Base-by-base conservation (phyloP, 37 sponge, comb jelly and placozoan species). In the Cladorhizidae sp. region DNA sequence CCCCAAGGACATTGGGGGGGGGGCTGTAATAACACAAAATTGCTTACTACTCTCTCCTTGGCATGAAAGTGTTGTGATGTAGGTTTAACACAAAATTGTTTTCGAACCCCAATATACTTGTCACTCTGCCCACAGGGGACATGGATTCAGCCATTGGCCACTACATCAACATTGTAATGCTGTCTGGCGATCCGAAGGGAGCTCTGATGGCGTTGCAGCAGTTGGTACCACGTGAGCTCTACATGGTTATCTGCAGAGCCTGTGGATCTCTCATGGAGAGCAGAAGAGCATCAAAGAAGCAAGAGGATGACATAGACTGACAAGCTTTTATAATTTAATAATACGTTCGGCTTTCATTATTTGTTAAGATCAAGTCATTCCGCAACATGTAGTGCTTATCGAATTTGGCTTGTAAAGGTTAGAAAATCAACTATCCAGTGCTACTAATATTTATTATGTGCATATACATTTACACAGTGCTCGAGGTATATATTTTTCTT, bases 161-260 rank as follows among this genome's bases (percentile, higher is more conserved):
- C 63, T 80, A 88, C 51, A 76, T 92, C 70, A 88, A 92, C 77
- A 88, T 92, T 73, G 83, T 92, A 31, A 74, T 78, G 22, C 76
- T 88, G 45, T 92, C 93, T 64, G 88, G 86, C 3, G 85, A 92
- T 57, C 93, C 93, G 5, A 57, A 71, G 31, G 79, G 50, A 22
- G 76, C 89, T 15, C 64, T 92, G 64, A 23, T 57, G 52, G 76
- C 85, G 5, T 68, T 92, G 26, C 88, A 88, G 82, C 93, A 85
- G 61, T 59, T 77, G 1, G 74, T 92, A 28, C 93, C 93, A 23
- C 79, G 82, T 0, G 75, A 85, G 18, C 80, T 92, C 67, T 92
- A 88, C 74, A 81, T 85, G 41, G 67, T 88, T 35, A 63, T 85
- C 35, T 35, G 70, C 61, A 25, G 62, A 43, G 77, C 85, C 14